Conservation (phyloP, 2,797 vertebrate species). For the Mormyrops attenuatus region DNA sequence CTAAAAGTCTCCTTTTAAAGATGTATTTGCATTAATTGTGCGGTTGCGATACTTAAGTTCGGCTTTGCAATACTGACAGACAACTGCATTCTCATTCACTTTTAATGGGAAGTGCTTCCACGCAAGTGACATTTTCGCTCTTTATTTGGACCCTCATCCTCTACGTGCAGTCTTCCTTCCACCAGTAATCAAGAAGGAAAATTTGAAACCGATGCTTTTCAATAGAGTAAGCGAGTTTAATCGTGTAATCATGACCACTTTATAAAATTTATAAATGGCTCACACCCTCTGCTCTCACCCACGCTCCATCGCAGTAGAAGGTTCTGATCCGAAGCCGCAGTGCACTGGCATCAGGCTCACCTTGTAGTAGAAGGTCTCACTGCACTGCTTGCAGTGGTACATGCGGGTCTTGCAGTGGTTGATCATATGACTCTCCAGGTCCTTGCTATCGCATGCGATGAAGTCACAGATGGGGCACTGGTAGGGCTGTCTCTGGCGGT, state of each 20-base stretch:
- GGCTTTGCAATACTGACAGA: background rate
- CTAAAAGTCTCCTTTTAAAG: background rate
- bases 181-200: background rate
- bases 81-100: background rate
- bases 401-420: conserved; percentile 87
- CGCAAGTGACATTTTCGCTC: background rate
- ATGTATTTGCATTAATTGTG: background rate
- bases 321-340: background rate
- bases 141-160: background rate
- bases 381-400: conserved; percentile 86
- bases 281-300: background rate
- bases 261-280: background rate
- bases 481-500: conserved; percentile 84
- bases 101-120: background rate
- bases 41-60: background rate
- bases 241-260: background rate
- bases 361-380: conserved; percentile 88
- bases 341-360: conserved; percentile 48
- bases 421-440: conserved; percentile 91
- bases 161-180: background rate
- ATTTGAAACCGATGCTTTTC: background rate
- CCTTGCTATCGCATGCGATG: conserved; percentile 78
- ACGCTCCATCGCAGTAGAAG: background rate
- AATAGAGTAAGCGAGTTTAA: background rate
- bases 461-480: conserved; percentile 97